Evolutionary conservation across 2,888 invertebrate genomes (phyloP).

Genomic region (Dioctria linearis): DNA sequence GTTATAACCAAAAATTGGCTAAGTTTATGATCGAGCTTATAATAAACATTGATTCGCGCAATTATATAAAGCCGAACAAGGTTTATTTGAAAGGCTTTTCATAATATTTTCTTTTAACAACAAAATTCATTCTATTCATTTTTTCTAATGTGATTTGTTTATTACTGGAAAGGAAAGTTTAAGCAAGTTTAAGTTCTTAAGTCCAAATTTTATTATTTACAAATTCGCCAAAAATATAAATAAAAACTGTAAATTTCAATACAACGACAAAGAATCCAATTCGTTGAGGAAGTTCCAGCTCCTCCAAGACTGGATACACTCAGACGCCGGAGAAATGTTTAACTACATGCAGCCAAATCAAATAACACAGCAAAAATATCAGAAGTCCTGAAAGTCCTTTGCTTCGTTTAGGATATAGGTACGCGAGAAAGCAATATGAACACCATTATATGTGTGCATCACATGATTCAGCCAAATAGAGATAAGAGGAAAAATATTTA

Average conservation of each 20-base stretch:
- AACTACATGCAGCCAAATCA: slow-evolving; percentile 86
- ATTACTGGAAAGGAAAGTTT: neutral
- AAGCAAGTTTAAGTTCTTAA: slow-evolving; percentile 74
- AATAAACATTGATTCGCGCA: no score
- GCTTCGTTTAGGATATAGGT: slow-evolving; percentile 81
- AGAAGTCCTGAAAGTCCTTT: slow-evolving; percentile 77
- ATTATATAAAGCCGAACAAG: no score
- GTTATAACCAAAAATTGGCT: no score
- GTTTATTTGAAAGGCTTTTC: no score
- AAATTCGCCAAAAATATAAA: slow-evolving; percentile 83
- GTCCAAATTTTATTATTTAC: slow-evolving; percentile 83
- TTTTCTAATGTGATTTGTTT: no score
- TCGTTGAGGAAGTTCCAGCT: slow-evolving; percentile 82
- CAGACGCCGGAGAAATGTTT: slow-evolving; percentile 83
- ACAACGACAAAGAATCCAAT: slow-evolving; percentile 81
- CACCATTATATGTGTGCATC: slow-evolving; percentile 88
- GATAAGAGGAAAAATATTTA: slow-evolving; percentile 7
- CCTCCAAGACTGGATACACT: slow-evolving; percentile 93
- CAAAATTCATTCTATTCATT: neutral
- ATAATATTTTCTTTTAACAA: neutral
- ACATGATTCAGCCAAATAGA: slow-evolving; percentile 90
- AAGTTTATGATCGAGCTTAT: no score
- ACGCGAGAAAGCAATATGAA: slow-evolving; percentile 83
- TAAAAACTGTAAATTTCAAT: slow-evolving; percentile 74
- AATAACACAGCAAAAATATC: slow-evolving; percentile 80